These are phyloP conservation scores for Sphinx pinastri DNA, from an alignment of 2,888 invertebrate species.

Conservation along the genomic window DNA sequence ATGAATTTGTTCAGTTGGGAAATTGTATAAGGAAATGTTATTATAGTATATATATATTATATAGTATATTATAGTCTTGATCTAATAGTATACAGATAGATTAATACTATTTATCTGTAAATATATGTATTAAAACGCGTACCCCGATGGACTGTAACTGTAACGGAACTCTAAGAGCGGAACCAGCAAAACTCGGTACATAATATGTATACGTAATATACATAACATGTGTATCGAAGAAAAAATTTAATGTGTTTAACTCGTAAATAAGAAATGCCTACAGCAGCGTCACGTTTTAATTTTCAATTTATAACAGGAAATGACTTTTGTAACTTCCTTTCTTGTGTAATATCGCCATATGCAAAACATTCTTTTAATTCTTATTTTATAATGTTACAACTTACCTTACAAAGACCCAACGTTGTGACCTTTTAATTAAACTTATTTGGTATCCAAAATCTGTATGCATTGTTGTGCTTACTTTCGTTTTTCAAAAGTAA, in stretches of 20 bases:
- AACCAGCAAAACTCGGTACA: neutral
- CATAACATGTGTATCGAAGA: neutral
- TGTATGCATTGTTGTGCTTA: neutral
- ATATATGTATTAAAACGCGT: no score
- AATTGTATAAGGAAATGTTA: conserved; percentile 38
- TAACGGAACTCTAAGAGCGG: neutral
- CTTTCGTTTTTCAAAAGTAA: neutral
- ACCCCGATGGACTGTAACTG: neutral
- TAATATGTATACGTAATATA: no score
- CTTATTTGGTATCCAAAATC: neutral
- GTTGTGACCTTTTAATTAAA: neutral
- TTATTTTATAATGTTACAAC: conserved; percentile 9
- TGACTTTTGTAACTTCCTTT: conserved; percentile 34
- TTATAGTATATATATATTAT: no score
- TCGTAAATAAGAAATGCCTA: conserved; percentile 1
- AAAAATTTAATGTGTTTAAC: conserved; percentile 7
- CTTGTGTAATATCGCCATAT: neutral
- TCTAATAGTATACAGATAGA: neutral
- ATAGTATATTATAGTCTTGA: neutral
- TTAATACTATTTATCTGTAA: neutral
- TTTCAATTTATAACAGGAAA: conserved; percentile 40
- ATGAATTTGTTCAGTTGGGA: conserved; percentile 66
- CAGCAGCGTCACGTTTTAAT: conserved; percentile 17
- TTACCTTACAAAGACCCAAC: neutral
- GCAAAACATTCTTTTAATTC: conserved; percentile 4